Evolutionary conservation across 2,888 invertebrate species (phyloP), one percentile per base, ranked within the genome.

Genomic region (Coenonympha glycerion): DNA sequence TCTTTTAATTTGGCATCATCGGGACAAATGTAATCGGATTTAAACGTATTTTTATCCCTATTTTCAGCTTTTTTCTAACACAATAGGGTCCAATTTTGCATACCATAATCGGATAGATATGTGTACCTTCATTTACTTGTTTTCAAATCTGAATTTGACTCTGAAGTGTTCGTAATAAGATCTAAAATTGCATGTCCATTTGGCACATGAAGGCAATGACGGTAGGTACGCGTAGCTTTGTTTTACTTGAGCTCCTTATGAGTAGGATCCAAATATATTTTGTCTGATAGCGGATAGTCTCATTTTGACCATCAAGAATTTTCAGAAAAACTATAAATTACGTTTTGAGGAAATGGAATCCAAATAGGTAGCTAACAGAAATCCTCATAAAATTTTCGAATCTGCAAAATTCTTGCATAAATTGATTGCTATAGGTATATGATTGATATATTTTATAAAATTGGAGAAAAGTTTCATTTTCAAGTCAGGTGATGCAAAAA

Each of bases 11-110:
- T 34, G 44, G 42, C 49, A 47, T 49, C 42, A 49, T 42, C 9
- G 42, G 31, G 47, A 37, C 46, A 46, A 36, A 46, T 31, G 33
- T 55, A 55, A 55, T 52, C 49, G 49, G 55, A 52, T 55, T 55
- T 47, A 30, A 30, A 28, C n/a, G 9, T 13, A 13, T 5, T 41
- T 26, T n/a, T n/a, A 28, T 13, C 5, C 9, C 24, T 31, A 37
- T 31, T 42, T 37, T 39, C 8, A 19, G 50, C 53, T 15, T 21
- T 50, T 37, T 22, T 16, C 0, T 21, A n/a, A 1, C 4, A 3
- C 1, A 11, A 6, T 19, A 34, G 5, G 34, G 18, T 19, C 19
- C 19, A 4, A 2, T 19, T 4, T 34, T 2, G 6, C 11, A 18
- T 18, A 19, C 2, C 19, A 18, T 19, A 9, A 19, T 31, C 5